Evolutionary conservation across 2,888 invertebrate species (phyloP).

Genomic region (Andrena camellia): DNA sequence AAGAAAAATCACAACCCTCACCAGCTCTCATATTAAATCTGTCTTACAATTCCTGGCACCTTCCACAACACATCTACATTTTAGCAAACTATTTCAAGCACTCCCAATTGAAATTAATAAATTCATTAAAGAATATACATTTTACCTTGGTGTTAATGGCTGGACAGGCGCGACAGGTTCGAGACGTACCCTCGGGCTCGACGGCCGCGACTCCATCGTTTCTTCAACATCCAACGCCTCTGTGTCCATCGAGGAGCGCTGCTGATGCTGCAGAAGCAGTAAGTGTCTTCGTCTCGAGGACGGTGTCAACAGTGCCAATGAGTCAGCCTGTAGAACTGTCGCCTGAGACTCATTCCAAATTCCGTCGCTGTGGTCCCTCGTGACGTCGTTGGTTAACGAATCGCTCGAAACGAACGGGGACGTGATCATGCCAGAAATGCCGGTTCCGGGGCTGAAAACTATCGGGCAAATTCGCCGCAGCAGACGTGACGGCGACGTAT

Average conservation of each 20-base stretch:
- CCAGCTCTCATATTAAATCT: too few relatives aligned
- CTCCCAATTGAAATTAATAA: neutral
- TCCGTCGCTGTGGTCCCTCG: constrained; percentile 93
- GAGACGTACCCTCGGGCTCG: constrained; percentile 80
- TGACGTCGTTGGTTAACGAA: constrained; percentile 92
- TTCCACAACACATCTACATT: too few relatives aligned
- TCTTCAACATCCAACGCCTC: constrained; percentile 90
- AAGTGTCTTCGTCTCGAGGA: constrained; percentile 92
- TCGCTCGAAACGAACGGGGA: constrained; percentile 94
- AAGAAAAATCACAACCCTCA: too few relatives aligned
- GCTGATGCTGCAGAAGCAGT: constrained; percentile 92
- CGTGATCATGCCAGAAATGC: constrained; percentile 82
- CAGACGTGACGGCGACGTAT: constrained; percentile 61
- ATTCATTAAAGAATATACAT: neutral
- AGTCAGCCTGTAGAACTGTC: constrained; percentile 92
- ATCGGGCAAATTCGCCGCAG: constrained; percentile 67
- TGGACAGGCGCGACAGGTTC: constrained; percentile 80
- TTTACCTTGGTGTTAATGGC: constrained; percentile 76
- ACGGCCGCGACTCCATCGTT: constrained; percentile 78
- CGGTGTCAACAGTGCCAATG: constrained; percentile 90
- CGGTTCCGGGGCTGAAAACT: constrained; percentile 64
- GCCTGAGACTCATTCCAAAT: constrained; percentile 96
- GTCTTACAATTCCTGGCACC: too few relatives aligned
- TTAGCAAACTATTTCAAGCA: neutral
- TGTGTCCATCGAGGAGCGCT: constrained; percentile 94